Base-by-base conservation (phyloP, 2,797 vertebrate species). In the Oreochromis mossambicus region DNA sequence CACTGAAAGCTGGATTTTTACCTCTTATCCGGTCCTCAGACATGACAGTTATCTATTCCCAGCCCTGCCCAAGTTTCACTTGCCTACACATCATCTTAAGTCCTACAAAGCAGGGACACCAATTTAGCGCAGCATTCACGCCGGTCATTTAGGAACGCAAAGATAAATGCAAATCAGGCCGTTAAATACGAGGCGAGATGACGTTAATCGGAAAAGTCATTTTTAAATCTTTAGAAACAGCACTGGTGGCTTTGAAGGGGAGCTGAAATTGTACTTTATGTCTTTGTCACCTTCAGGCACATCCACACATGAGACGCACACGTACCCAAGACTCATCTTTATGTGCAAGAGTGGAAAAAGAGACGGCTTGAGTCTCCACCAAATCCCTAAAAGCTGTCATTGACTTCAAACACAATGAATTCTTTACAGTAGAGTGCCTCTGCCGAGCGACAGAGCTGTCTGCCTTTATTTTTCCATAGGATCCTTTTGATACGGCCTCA, bases 321-420 rank as follows among this genome's bases (percentile, higher is more conserved):
- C 14, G 26, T 79, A 66, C 63, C 54, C 32, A 26, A 50, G 38
- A 83, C 85, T 86, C 91, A 88, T 91, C 89, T 93, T 91, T 86
- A 90, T 90, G 88, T 88, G 90, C 70, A 91, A 89, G 87, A 86
- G 83, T 73, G 81, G 68, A 86, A 87, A 92, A 61, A 89, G 86
- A 93, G 86, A 89, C 80, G 77, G 83, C 89, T 92, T 79, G 61
- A 92, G 88, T 91, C 91, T 89, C 81, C 81, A 90, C 87, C 88
- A 93, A 94, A 94, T 95, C 94, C 94, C 91, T 92, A 93, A 95
- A 95, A 95, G 93, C 94, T 92, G 93, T 92, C 93, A 93, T 89
- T 94, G 92, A 93, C 95, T 93, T 95, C 94, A 95, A 94, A 94
- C 92, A 76, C 66, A 43, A 80, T 76, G 85, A 56, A 86, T 86